These are phyloP conservation scores for Cephalopachus bancanus DNA, from an alignment of 2,797 vertebrate species.

Conservation along the genomic window DNA sequence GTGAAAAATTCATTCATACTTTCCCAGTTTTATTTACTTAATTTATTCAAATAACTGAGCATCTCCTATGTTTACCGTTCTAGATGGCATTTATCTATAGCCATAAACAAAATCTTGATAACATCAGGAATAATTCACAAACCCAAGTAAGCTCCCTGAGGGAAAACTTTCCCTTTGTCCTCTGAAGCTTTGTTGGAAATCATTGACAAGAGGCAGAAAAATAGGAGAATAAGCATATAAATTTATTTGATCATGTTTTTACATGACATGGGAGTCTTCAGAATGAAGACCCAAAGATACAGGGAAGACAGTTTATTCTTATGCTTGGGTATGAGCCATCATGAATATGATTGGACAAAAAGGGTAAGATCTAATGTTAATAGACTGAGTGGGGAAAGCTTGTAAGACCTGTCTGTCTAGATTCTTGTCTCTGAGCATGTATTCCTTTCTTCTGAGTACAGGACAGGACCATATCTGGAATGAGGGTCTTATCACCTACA, in stretches of 20 bases:
- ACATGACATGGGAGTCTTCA: background rate
- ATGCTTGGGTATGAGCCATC: background rate
- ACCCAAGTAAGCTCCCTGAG: background rate
- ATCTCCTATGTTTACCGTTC: background rate
- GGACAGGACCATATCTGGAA: background rate
- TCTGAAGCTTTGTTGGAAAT: background rate
- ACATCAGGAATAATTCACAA: constrained; percentile 45
- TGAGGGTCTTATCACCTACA: background rate
- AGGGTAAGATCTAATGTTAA: background rate
- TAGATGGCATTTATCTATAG: background rate
- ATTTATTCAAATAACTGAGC: constrained; percentile 9
- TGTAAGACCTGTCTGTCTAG: background rate
- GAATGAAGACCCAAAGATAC: background rate
- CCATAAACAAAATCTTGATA: constrained; percentile 25
- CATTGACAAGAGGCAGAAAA: background rate
- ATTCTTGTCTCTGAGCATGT: background rate
- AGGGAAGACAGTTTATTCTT: background rate
- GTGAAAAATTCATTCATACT: background rate
- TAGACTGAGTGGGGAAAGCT: background rate
- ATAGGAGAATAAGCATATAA: background rate
- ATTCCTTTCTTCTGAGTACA: background rate
- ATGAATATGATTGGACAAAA: background rate
- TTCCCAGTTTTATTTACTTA: constrained; percentile 15
- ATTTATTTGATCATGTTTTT: background rate
- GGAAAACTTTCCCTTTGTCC: background rate